Percentiles rank a stretch among this genome's conserved stretches.
Conservation (phyloP, 1,140 invertebrate genomes). For the Aphelinus atriplicis region DNA sequence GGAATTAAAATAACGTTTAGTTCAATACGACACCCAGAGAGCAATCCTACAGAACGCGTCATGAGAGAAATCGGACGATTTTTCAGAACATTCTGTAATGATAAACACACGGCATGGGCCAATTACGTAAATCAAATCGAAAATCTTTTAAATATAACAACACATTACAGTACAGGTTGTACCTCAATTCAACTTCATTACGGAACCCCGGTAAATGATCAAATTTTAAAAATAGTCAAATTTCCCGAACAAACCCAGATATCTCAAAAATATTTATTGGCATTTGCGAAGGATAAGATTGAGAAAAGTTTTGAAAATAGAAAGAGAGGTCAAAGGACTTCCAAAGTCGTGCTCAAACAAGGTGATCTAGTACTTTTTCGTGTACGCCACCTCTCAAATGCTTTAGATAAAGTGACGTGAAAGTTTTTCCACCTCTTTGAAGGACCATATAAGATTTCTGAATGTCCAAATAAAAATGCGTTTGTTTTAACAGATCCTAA, state of each 20-base stretch:
- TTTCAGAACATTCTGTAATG: conserved; percentile 44
- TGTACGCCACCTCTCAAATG: neutral
- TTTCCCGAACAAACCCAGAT: neutral
- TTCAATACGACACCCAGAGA: conserved; percentile 48
- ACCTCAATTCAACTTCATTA: conserved; percentile 55
- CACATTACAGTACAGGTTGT: conserved; percentile 52
- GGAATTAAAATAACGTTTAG: neutral
- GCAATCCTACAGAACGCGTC: conserved; percentile 42
- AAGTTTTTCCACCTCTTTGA: neutral
- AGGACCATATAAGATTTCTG: neutral
- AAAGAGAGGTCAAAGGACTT: neutral
- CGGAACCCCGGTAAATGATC: conserved; percentile 38
- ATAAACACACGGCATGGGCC: conserved; percentile 43
- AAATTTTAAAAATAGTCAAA: neutral
- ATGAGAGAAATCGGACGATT: conserved; percentile 43
- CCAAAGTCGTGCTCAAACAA: neutral
- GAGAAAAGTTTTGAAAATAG: neutral
- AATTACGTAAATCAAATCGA: conserved; percentile 43
- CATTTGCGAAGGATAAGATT: neutral
- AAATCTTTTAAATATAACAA: conserved; percentile 52
- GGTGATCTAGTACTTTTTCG: neutral
- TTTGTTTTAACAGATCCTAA: neutral
- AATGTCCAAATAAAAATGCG: neutral
- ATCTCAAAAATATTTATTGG: neutral
- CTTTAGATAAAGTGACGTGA: neutral